A percentile compares a stretch with the other conserved stretches of the same genome.
Conservation (phyloP, 2,888 invertebrate genomes). For the Drosophila quasianomalipes region DNA sequence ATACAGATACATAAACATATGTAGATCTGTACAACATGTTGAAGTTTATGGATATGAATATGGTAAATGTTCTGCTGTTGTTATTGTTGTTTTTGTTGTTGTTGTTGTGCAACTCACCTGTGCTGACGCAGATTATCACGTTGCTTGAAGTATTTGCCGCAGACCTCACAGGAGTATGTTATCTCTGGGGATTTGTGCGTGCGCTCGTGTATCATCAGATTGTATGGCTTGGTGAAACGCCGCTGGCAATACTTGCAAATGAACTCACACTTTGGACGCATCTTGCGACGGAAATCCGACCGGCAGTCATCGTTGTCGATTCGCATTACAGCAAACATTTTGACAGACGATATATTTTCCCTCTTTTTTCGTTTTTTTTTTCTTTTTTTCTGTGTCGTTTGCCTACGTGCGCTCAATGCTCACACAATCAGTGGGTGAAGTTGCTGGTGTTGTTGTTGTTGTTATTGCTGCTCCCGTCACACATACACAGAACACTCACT, state of each 20-base stretch:
- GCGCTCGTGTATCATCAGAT: conserved; percentile 98
- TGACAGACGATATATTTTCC: conserved; percentile 84
- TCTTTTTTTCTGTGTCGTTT: conserved; percentile 8
- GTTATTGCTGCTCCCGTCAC: conserved; percentile 18
- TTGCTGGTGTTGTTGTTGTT: conserved; percentile 31
- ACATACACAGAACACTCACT: conserved; percentile 9
- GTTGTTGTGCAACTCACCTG: conserved; percentile 88
- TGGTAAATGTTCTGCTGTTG: background rate
- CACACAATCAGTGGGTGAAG: conserved; percentile 57
- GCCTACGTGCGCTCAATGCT: conserved; percentile 51
- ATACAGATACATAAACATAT: conserved; percentile 18
- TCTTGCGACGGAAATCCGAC: conserved; percentile 94
- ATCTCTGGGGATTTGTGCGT: conserved; percentile 98
- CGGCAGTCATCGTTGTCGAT: conserved; percentile 94
- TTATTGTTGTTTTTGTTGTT: background rate
- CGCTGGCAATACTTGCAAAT: conserved; percentile 99
- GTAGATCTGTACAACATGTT: conserved; percentile 20
- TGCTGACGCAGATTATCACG: conserved; percentile 98
- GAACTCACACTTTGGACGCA: conserved; percentile 98
- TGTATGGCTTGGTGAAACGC: conserved; percentile 99
- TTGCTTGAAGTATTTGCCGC: conserved; percentile 98
- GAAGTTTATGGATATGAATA: conserved; percentile 2
- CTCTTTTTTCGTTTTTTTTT: conserved; percentile 29
- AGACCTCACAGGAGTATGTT: conserved; percentile 98
- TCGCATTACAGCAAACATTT: conserved; percentile 96